phyloP scores from a whole-genome alignment of 2,888 invertebrate species.

The Thymelicus sylvestris region DNA sequence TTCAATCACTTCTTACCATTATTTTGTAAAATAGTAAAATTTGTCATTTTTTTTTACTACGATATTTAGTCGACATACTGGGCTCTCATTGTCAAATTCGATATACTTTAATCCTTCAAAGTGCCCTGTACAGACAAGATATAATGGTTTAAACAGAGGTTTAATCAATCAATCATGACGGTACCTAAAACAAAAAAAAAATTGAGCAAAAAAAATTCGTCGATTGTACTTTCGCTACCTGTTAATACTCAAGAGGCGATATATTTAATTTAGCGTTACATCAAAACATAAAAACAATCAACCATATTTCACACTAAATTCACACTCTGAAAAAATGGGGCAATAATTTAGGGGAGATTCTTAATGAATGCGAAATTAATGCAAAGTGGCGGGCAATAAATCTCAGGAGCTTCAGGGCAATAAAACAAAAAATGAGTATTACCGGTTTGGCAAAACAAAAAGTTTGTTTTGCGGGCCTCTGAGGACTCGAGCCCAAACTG shows the following conservation, averaged over 20 bases:
- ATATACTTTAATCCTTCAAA: too few relatives aligned
- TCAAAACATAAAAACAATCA: slow-evolving; percentile 36
- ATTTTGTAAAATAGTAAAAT: too few relatives aligned
- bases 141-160: too few relatives aligned
- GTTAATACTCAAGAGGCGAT: slow-evolving; percentile 10
- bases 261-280: slow-evolving; percentile 15
- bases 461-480: slow-evolving; percentile 75
- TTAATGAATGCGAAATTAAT: slow-evolving; percentile 82
- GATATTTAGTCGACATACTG: too few relatives aligned
- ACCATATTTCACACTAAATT: slow-evolving; percentile 35
- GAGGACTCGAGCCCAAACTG: slow-evolving; percentile 51
- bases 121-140: too few relatives aligned
- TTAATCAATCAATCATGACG: too few relatives aligned
- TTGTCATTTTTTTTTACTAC: too few relatives aligned
- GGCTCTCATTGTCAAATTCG: too few relatives aligned
- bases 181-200: too few relatives aligned
- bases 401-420: slow-evolving; percentile 74
- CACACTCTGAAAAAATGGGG: slow-evolving; percentile 35
- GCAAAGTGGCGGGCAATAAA: slow-evolving; percentile 79
- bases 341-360: slow-evolving; percentile 56
- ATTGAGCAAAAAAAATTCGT: neutral
- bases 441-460: slow-evolving; percentile 81
- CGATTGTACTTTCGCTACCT: neutral
- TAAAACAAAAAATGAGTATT: slow-evolving; percentile 81
- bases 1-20: too few relatives aligned